Percentiles rank a stretch among this genome's conserved stretches.
phyloP scores from a whole-genome alignment of 1,140 invertebrate genomes.

The Triops cancriformis region DNA sequence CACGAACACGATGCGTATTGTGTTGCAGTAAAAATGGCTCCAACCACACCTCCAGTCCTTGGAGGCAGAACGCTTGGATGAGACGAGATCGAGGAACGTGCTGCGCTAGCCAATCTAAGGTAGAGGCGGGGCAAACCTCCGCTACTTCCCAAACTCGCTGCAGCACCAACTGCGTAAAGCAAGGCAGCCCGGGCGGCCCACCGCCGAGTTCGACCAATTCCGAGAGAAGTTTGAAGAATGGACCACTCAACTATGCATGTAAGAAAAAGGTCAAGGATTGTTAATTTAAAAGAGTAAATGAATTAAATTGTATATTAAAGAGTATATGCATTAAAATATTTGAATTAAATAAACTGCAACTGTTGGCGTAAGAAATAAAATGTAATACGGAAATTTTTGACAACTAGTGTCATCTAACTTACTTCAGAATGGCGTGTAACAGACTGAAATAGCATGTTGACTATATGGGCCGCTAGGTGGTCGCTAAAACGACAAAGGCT shows the following conservation, averaged over 20 bases:
- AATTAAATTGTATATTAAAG: too few relatives aligned
- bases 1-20: slow-evolving; percentile 72
- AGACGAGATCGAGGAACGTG: slow-evolving; percentile 47
- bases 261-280: too few relatives aligned
- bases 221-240: slow-evolving; percentile 83
- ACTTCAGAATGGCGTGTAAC: slow-evolving; percentile 82
- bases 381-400: too few relatives aligned
- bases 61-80: slow-evolving; percentile 77
- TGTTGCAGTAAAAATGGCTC: slow-evolving; percentile 81
- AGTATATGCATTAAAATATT: too few relatives aligned
- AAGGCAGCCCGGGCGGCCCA: slow-evolving; percentile 66
- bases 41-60: slow-evolving; percentile 77
- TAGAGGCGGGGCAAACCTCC: slow-evolving; percentile 77
- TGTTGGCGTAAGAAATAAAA: too few relatives aligned
- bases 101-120: slow-evolving; percentile 81
- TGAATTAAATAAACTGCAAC: too few relatives aligned
- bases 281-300: too few relatives aligned
- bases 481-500: slow-evolving; percentile 85
- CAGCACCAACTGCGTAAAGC: slow-evolving; percentile 79
- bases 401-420: too few relatives aligned
- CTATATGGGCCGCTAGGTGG: slow-evolving; percentile 68
- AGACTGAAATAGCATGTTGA: slow-evolving; percentile 78
- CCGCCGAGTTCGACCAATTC: slow-evolving; percentile 60
- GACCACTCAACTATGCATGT: slow-evolving; percentile 56
- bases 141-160: slow-evolving; percentile 82